Evolutionary conservation across 2,888 invertebrate species (phyloP), one percentile per base, ranked within the genome.

Genomic region (Tricholauxania praeusta): DNA sequence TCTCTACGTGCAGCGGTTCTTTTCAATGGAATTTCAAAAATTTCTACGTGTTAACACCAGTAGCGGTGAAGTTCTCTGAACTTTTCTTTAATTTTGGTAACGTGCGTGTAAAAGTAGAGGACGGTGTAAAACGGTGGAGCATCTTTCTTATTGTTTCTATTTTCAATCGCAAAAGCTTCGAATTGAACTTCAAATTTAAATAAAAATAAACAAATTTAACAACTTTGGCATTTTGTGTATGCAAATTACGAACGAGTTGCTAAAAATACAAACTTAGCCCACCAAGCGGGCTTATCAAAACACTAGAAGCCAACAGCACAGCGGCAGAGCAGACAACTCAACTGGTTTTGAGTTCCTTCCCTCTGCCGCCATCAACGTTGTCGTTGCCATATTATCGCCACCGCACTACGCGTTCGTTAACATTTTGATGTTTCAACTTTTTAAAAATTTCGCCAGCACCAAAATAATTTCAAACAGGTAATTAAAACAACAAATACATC

Each of bases 11-110:
- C 52, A 53, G 47, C 39, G 32, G 62, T 17, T 39, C 71, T 47
- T 59, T n/a, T 48, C 19, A 48, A 49, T 65, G 65, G 71, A 71
- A 65, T 59, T 19, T 59, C 12, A 22, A 19, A 12, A 59, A 19
- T 53, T 19, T 19, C 7, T 39, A 59, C 22, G 51, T 19, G 72
- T 72, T 78, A 78, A 78, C 68, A 78, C 78, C 71, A 77, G 78
- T 76, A 78, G 78, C 75, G 51, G 39, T 10, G 39, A 39, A 39
- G 10, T 39, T 10, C 8, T 32, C n/a, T n/a, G 28, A 49, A 22
- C 39, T 15, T 64, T 19, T 51, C 22, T 49, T 47, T 10, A 49
- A 28, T 28, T 57, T 57, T 1, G 12, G n/a, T 17, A 57, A 39
- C 19, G 22, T 57, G 57, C 57, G 12, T 19, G 57, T 57, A 28